Evolutionary conservation across 2,797 vertebrate species (phyloP), one percentile per base, ranked within the genome.

Genomic region (Orestias chungarensis): DNA sequence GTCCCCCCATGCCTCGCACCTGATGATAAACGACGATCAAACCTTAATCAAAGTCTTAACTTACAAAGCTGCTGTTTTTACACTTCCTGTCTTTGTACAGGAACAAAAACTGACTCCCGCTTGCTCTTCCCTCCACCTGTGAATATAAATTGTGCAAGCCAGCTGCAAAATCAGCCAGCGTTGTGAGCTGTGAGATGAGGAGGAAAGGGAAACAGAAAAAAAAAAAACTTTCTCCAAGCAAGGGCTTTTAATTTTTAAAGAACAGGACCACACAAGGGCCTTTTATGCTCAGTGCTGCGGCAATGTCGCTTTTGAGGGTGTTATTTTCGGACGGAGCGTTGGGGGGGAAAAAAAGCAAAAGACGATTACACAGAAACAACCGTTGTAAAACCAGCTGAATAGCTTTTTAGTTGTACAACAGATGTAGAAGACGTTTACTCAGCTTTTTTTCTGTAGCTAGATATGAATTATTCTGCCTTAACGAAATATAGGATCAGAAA

Each of bases 171-270:
- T 87, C 88, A 85, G 87, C 83, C 83, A 76, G 89, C 83, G 84
- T 88, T 79, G 76, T 70, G 87, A 85, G 76, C 82, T 91, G 89
- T 89, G 83, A 88, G 87, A 78, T 64, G 12, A 40, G 33, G 35
- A 38, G 10, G 33, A 61, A 7, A 12, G 49, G n/a, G 23, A 0
- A 23, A 70, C 43, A 4, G 11, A 29, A 33, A 33, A 64, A 80
- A 71, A 81, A 71, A 20, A 8, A 71, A 70, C 82, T 89, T 86
- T 87, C 84, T 86, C 79, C 79, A 76, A 91, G 86, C 87, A 93
- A 95, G 91, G 93, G 93, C 92, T 93, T 93, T 94, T 91, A 88
- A 91, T 93, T 93, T 94, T 91, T 92, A 88, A 91, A 91, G 82
- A 82, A 92, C 87, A 84, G 89, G 90, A 90, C 89, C 89, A 90